Evolutionary conservation across 2,888 invertebrate genomes (phyloP).

Genomic region (Escarpia spicata): DNA sequence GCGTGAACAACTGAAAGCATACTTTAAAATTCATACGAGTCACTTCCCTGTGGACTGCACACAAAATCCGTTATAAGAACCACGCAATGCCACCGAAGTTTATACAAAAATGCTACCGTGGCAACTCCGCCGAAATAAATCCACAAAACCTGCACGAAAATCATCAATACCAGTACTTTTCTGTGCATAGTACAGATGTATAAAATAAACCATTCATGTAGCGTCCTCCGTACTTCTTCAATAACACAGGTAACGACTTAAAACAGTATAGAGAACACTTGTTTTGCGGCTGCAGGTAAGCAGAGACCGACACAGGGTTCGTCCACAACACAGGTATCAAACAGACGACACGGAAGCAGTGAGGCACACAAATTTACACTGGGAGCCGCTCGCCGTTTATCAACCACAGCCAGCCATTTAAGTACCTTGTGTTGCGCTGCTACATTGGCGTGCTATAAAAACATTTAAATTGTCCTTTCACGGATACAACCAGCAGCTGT

Average conservation of each 20-base stretch:
- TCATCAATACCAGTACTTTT: conserved; percentile 2
- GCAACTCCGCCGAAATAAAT: not conserved
- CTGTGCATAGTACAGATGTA: conserved; percentile 11
- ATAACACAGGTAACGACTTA: not conserved
- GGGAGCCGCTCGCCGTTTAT: not conserved
- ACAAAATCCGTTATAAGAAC: not conserved
- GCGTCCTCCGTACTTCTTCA: not conserved
- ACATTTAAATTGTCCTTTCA: not conserved
- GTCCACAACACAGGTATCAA: not conserved
- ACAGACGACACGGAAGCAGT: conserved; percentile 1
- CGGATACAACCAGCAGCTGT: not conserved
- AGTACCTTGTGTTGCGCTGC: not conserved
- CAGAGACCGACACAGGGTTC: not conserved
- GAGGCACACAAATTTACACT: not conserved
- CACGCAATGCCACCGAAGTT: not conserved
- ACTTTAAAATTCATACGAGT: conserved; percentile 1
- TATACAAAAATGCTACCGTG: not conserved
- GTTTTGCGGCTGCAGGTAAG: not conserved
- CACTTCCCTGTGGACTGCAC: not conserved
- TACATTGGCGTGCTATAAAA: not conserved
- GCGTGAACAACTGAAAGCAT: not conserved
- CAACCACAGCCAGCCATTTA: not conserved
- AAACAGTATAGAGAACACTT: not conserved
- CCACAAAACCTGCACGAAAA: not conserved
- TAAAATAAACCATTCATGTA: not conserved